Evolutionary conservation across 2,113 vertebrate species (phyloP).

Genomic region (Synodontis membranacea): DNA sequence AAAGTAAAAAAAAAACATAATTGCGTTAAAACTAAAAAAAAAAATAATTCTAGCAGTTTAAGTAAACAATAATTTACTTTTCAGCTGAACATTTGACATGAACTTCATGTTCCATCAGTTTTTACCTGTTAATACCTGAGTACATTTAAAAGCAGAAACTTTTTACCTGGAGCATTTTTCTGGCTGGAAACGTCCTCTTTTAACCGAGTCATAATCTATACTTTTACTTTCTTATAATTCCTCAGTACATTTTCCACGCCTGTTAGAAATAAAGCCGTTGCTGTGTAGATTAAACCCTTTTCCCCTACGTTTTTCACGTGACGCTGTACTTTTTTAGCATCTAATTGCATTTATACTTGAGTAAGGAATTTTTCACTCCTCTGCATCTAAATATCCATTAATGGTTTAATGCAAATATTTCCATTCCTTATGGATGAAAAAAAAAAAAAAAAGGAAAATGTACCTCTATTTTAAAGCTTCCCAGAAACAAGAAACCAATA

Average conservation of each 20-base stretch:
- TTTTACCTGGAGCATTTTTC: neutral
- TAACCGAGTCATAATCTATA: neutral
- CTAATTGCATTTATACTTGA: neutral
- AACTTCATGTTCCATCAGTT: too few relatives aligned
- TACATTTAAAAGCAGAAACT: too few relatives aligned
- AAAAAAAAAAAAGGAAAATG: neutral
- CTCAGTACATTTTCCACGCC: neutral
- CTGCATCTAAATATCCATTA: neutral
- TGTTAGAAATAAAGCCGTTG: neutral
- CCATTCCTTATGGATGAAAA: neutral
- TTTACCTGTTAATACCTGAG: too few relatives aligned
- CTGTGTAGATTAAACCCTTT: neutral
- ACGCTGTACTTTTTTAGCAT: neutral
- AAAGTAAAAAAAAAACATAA: too few relatives aligned
- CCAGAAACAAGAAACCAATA: slow-evolving; percentile 17
- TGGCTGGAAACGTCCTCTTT: neutral
- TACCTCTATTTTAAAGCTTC: slow-evolving; percentile 4
- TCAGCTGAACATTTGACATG: too few relatives aligned
- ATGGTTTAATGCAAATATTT: neutral
- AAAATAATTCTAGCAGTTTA: too few relatives aligned
- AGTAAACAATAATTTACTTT: too few relatives aligned
- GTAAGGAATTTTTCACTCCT: neutral
- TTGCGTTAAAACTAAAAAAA: too few relatives aligned
- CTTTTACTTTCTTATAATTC: neutral
- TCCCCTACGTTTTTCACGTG: too few relatives aligned